Evolutionary conservation across 1,140 invertebrate genomes (phyloP).

Genomic region (Drosophila nannoptera): DNA sequence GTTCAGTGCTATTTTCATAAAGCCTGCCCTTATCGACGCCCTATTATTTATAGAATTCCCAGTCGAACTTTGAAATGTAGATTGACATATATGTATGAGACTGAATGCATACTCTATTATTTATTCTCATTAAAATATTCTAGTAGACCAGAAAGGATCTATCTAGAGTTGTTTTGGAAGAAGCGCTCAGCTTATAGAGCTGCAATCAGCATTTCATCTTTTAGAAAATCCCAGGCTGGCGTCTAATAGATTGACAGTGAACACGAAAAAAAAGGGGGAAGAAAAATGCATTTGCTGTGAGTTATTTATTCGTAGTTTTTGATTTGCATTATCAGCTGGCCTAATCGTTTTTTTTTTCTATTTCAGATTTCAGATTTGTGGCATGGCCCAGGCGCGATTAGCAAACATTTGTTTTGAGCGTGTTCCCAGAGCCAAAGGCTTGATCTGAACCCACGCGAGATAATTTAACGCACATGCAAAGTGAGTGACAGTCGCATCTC

Average conservation of each 20-base stretch:
- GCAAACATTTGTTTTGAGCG: conserved; percentile 73
- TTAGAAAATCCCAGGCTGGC: conserved; percentile 33
- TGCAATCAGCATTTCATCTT: conserved; percentile 36
- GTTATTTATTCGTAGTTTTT: conserved; percentile 26
- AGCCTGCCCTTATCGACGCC: conserved; percentile 9
- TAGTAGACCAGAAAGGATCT: no score
- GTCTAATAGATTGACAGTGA: not conserved
- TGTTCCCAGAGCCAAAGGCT: conserved; percentile 51
- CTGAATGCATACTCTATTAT: not conserved
- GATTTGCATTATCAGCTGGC: conserved; percentile 56
- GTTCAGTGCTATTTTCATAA: conserved; percentile 46
- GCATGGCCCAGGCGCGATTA: conserved; percentile 48
- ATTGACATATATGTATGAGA: conserved; percentile 2
- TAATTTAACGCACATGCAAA: conserved; percentile 51
- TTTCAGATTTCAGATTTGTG: conserved; percentile 57
- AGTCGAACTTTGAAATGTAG: conserved; percentile 27
- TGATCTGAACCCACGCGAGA: conserved; percentile 47
- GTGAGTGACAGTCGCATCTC: conserved; percentile 34
- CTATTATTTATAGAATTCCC: conserved; percentile 53
- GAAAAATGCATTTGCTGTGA: conserved; percentile 40
- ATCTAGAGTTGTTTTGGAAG: conserved; percentile 41
- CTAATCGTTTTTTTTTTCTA: conserved; percentile 40
- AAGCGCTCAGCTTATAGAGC: conserved; percentile 51
- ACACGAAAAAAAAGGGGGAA: conserved; percentile 2
- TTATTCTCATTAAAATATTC: no score